Percentiles rank a stretch among this genome's conserved stretches.
Conservation (phyloP, 2,888 invertebrate species). For the Volucella inflata region DNA sequence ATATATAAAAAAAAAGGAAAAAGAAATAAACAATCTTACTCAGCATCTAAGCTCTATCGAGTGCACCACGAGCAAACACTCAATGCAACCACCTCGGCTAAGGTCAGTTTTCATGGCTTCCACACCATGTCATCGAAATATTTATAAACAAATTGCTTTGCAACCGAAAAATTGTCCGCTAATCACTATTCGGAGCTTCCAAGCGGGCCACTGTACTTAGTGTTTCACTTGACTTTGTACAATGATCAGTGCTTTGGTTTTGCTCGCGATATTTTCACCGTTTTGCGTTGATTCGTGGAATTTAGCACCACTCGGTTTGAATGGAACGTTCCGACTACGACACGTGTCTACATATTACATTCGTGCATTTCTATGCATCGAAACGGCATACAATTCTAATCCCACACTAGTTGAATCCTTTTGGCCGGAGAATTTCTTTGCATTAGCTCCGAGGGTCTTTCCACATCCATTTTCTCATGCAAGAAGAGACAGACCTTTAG, state of each 20-base stretch:
- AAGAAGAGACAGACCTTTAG: constrained; percentile 44
- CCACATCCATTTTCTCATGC: constrained; percentile 73
- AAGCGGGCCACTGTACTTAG: constrained; percentile 40
- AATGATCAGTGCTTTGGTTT: constrained; percentile 54
- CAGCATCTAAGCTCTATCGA: constrained; percentile 22
- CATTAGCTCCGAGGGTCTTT: constrained; percentile 78
- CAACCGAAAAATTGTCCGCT: constrained; percentile 1
- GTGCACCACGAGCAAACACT: constrained; percentile 21
- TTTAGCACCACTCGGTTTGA: constrained; percentile 79
- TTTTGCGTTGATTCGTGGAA: constrained; percentile 76
- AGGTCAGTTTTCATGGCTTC: constrained; percentile 63
- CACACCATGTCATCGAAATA: constrained; percentile 23
- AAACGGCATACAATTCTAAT: constrained; percentile 77
- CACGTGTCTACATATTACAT: constrained; percentile 80
- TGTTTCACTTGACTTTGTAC: constrained; percentile 45
- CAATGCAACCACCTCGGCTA: constrained; percentile 29
- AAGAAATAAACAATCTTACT: not conserved
- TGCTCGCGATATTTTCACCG: constrained; percentile 31
- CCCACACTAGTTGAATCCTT: constrained; percentile 81
- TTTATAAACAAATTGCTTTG: constrained; percentile 50
- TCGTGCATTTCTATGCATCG: constrained; percentile 81
- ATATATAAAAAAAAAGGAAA: too few relatives aligned
- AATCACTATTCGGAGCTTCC: constrained; percentile 30
- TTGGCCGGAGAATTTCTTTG: constrained; percentile 80
- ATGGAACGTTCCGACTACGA: constrained; percentile 80